Percentiles rank a stretch among this genome's conserved stretches.
Evolutionary conservation across 92 coral and sea anemone genomes (phyloP).

Genomic region (Anthopleura xanthogrammica): DNA sequence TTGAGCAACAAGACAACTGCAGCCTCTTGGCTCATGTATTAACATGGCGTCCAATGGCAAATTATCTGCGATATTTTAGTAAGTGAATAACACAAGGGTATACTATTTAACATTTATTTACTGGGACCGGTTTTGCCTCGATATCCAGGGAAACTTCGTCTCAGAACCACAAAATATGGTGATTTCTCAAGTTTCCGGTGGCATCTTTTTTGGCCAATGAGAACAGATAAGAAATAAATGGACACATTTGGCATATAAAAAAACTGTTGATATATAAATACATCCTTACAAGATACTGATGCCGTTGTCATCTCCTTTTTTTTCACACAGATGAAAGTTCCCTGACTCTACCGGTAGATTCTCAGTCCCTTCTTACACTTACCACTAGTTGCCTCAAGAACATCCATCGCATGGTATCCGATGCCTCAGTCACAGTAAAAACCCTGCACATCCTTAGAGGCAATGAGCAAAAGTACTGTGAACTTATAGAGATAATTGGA

Average conservation of each 20-base stretch:
- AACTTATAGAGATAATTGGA: conserved; percentile 19
- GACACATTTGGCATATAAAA: not conserved
- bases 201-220: no score
- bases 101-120: not conserved
- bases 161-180: not conserved
- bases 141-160: no score
- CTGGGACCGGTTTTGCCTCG: not conserved
- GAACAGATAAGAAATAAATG: no score
- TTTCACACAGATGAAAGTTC: not conserved
- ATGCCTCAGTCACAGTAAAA: conserved; percentile 29
- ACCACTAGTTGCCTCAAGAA: conserved; percentile 54
- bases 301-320: not conserved
- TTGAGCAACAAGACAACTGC: conserved; percentile 13
- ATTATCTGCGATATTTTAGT: conserved; percentile 33
- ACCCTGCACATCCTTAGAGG: conserved; percentile 34
- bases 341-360: conserved; percentile 27
- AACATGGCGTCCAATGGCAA: conserved; percentile 69
- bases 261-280: not conserved
- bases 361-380: conserved; percentile 37
- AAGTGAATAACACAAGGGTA: not conserved
- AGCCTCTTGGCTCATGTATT: conserved; percentile 67
- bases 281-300: not conserved
- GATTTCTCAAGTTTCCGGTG: no score
- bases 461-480: conserved; percentile 31
- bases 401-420: conserved; percentile 27